These are phyloP conservation scores for Eleutherodactylus coqui DNA, from an alignment of 2,797 vertebrate species.

Conservation along the genomic window DNA sequence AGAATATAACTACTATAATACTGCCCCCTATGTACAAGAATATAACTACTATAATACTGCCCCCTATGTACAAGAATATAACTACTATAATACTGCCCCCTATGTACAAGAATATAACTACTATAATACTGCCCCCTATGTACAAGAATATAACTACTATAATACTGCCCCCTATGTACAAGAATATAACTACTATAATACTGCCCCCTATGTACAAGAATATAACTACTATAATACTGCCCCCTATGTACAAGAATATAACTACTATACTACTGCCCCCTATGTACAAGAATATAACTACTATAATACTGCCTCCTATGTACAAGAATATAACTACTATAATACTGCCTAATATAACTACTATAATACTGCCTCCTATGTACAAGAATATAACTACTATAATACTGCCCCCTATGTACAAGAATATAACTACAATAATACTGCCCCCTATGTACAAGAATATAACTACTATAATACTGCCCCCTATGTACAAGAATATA, in stretches of 20 bases:
- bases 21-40: background rate
- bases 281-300: background rate
- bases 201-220: too few species aligned
- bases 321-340: background rate
- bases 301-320: background rate
- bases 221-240: too few species aligned
- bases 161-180: background rate
- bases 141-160: conserved; percentile 7
- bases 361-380: background rate
- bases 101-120: conserved; percentile 11
- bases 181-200: background rate
- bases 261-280: background rate
- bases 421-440: background rate
- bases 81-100: background rate
- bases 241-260: too few species aligned
- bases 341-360: background rate
- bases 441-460: background rate
- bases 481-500: background rate
- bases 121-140: conserved; percentile 10
- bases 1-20: background rate
- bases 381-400: background rate
- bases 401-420: background rate
- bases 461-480: background rate
- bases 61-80: background rate
- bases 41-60: conserved; percentile 14